Evolutionary conservation across 2,888 invertebrate species (phyloP).

Genomic region (Nemapogon koenigi): DNA sequence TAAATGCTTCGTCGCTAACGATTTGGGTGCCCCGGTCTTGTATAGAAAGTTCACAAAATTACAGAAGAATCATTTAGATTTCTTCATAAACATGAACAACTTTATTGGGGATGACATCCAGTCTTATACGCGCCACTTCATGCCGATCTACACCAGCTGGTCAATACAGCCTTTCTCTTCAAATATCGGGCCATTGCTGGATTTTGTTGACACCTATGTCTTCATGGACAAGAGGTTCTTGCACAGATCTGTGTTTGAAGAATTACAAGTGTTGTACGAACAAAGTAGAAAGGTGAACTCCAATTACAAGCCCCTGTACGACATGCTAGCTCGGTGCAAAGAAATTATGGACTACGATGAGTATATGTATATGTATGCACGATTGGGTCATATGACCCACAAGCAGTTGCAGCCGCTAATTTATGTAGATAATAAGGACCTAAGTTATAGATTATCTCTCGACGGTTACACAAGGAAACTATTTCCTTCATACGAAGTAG

Average conservation of each 20-base stretch:
- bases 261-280: slow-evolving; percentile 16
- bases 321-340: slow-evolving; percentile 15
- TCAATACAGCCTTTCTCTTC: slow-evolving; percentile 16
- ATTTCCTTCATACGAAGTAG: slow-evolving; percentile 18
- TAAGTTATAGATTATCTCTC: slow-evolving; percentile 14
- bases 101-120: slow-evolving; percentile 2
- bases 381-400: slow-evolving; percentile 14
- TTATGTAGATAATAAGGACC: slow-evolving; percentile 13
- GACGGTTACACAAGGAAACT: slow-evolving; percentile 9
- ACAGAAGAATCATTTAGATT: slow-evolving; percentile 14
- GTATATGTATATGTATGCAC: slow-evolving; percentile 16
- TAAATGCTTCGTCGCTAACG: slow-evolving; percentile 15
- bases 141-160: slow-evolving; percentile 19
- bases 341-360: slow-evolving; percentile 20
- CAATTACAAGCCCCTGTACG: slow-evolving; percentile 15
- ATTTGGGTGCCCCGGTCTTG: slow-evolving; percentile 12
- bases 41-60: slow-evolving; percentile 15
- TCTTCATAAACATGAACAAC: slow-evolving; percentile 11
- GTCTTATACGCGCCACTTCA: slow-evolving; percentile 14
- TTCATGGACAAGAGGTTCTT: slow-evolving; percentile 15
- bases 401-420: slow-evolving; percentile 20
- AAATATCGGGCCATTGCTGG: slow-evolving; percentile 12
- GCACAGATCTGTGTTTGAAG: slow-evolving; percentile 17
- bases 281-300: slow-evolving; percentile 13
- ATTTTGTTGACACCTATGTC: slow-evolving; percentile 14